Evolutionary conservation across 2,113 vertebrate genomes (phyloP), one percentile per base, ranked within the genome.

Genomic region (Lanius ludovicianus): DNA sequence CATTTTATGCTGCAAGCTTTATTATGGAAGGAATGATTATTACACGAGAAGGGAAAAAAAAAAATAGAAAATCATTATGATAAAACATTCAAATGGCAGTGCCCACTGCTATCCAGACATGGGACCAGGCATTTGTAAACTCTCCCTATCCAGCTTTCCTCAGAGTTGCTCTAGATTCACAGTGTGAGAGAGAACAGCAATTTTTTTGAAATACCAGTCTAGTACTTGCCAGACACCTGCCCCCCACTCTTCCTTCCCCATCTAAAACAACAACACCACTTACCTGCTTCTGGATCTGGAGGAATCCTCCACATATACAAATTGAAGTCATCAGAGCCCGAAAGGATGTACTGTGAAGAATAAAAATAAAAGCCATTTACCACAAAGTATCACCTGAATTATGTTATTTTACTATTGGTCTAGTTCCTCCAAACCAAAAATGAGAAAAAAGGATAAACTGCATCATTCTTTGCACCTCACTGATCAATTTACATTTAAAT

Each of bases 241-340:
- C 10, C 20, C 13, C 8, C 2, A 15, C 4, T 19, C 10, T 6
- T 55, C 25, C 47, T 76, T 68, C 28, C 53, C 15, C 23, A 37
- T 46, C 33, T 73, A 49, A 82, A 86, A 18, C 13, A 78, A 15
- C 21, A 80, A 35, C 10, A 60, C 52, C 17, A 94, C 97, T 96
- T 86, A 99, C 99, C 99, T 97, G 99, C 98, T 98, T 99, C 99
- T 55, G 99, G 99, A 91, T 99, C 99, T 87, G 99, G 99, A 65
- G 99, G 99, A 95, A 99, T 99, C 97, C 98, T 99, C 99, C 99
- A 99, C 99, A 99, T 99, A 96, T 99, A 99, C 68, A 99, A 98
- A 97, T 99, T 99, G 97, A 99, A 99, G 98, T 99, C 99, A 94
- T 99, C 99, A 39, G 99, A 99, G 47, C 99, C 99, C 55, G 99